Evolutionary conservation across 2,888 invertebrate species (phyloP), one percentile per base, ranked within the genome.

Genomic region (Brenthis hecate): DNA sequence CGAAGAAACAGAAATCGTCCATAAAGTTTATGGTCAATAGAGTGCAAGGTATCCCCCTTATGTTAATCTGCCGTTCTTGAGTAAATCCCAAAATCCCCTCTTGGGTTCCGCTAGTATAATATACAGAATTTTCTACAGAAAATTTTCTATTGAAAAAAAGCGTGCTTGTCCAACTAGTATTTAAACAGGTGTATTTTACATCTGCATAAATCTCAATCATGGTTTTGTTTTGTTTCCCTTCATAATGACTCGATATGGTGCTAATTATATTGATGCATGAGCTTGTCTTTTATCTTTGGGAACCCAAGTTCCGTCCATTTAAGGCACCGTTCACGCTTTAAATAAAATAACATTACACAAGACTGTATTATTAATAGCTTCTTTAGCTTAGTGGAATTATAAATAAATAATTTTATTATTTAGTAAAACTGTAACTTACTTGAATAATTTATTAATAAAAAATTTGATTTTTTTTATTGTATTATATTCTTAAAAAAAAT

Each of bases 231-330:
- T 76, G 67, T 68, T 64, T 70, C 71, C 66, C 73, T 50, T 36
- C 61, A 47, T 77, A 75, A 79, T 77, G 75, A 78, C 78, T 76
- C 76, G 73, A 75, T 80, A 76, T 73, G 69, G 66, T 70, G 72
- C 74, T 75, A 76, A 79, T 80, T 78, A 80, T 78, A 80, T 77
- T 75, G 78, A 80, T 78, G 77, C 74, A 77, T 75, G 72, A 74
- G 73, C 74, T 72, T 74, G 74, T 71, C 71, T 72, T 75, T 75
- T 74, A 76, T 76, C 74, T 73, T 64, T 64, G 50, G 51, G 47
- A 54, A 68, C 51, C 50, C 58, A 57, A 47, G 62, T 56, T 63
- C 28, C 61, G 62, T 60, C 53, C 47, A 47, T 61, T 56, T 72
- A 56, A 70, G 70, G 56, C 43, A 47, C 63, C 65, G 50, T 67